Conservation (phyloP, 2,113 vertebrate genomes). For the Clinocottus analis region DNA sequence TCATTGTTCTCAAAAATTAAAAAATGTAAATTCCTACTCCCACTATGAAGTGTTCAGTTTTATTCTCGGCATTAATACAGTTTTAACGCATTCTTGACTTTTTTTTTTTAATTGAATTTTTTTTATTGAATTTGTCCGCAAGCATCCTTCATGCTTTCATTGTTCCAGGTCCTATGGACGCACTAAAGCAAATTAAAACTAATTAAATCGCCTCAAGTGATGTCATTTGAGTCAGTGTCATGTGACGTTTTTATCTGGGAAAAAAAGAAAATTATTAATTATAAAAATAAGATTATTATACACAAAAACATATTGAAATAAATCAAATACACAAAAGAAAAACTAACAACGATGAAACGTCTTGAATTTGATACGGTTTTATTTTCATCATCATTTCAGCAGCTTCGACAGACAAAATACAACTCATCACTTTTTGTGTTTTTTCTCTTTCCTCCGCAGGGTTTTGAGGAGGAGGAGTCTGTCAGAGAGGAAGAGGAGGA, state of each 20-base stretch:
- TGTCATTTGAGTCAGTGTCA: neutral
- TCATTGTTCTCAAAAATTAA: too few species aligned
- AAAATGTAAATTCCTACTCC: too few species aligned
- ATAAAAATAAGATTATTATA: too few species aligned
- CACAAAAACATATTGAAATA: neutral
- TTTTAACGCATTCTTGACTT: too few species aligned
- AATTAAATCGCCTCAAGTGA: neutral
- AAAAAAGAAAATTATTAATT: too few species aligned
- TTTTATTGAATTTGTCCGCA: too few species aligned
- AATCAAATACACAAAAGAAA: neutral
- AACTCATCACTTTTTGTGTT: slow-evolving; percentile 50
- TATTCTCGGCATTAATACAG: too few species aligned
- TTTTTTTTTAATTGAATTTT: too few species aligned
- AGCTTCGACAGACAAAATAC: slow-evolving; percentile 80
- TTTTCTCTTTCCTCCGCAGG: slow-evolving; percentile 8
- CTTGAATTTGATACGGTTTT: slow-evolving; percentile 58
- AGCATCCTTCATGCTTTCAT: too few species aligned
- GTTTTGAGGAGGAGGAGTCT: slow-evolving; percentile 20
- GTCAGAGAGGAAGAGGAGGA: slow-evolving; percentile 5
- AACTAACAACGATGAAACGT: neutral
- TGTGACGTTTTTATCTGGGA: neutral
- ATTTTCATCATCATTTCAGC: slow-evolving; percentile 74
- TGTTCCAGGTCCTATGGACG: too few species aligned
- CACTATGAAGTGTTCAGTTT: too few species aligned
- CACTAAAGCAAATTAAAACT: neutral